Evolutionary conservation across 2,797 vertebrate genomes (phyloP).

Genomic region (Coccyzus lansbergi): DNA sequence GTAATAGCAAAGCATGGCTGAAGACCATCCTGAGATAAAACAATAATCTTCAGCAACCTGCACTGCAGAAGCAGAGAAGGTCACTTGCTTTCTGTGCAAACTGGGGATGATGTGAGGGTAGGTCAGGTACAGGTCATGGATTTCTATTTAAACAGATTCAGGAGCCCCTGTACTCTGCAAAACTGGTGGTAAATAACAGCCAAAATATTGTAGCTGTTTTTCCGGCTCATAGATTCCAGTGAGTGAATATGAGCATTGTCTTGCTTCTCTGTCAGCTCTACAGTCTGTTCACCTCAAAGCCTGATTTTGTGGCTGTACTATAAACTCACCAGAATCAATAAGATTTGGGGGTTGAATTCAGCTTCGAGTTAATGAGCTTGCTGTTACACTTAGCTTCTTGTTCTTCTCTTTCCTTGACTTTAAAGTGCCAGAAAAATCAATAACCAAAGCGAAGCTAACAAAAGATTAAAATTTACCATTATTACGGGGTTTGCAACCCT

Average conservation of each 20-base stretch:
- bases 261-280: not conserved
- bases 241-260: not conserved
- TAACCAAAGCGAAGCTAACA: not conserved
- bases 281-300: not conserved
- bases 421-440: not conserved
- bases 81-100: not conserved
- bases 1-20: not conserved
- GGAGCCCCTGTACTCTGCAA: not conserved
- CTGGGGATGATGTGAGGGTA: not conserved
- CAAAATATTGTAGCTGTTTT: not conserved
- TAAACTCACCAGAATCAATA: not conserved
- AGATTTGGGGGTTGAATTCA: not conserved
- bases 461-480: not conserved
- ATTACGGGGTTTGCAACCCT: not conserved
- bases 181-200: not conserved
- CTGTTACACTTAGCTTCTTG: not conserved
- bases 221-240: not conserved
- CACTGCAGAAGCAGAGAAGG: not conserved
- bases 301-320: not conserved
- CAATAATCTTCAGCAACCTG: slow-evolving; percentile 39
- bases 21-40: not conserved
- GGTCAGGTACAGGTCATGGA: slow-evolving; percentile 41
- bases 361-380: not conserved
- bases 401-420: not conserved
- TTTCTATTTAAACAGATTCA: slow-evolving; percentile 11